phyloP scores from a whole-genome alignment of 2,888 invertebrate genomes.

The Panzeria rudis region DNA sequence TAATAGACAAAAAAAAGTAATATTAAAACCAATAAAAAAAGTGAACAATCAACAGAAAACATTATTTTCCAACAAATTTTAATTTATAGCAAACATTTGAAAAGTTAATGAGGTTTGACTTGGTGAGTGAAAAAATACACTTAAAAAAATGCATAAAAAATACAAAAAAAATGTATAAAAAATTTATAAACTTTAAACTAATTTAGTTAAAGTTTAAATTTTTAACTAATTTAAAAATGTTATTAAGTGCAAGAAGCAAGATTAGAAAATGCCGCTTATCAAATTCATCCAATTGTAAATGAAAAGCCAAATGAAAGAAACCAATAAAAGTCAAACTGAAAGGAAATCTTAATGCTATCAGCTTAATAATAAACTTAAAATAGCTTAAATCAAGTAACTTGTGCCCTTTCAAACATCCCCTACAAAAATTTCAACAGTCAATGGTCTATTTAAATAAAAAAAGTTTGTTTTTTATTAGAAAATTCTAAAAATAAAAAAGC shows the following conservation, averaged over 20 bases:
- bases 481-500: background rate
- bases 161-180: background rate
- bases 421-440: background rate
- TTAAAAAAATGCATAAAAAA: background rate
- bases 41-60: constrained; percentile 32
- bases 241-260: background rate
- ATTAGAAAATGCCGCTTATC: constrained; percentile 46
- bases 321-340: constrained; percentile 67
- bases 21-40: constrained; percentile 49
- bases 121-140: constrained; percentile 23
- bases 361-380: constrained; percentile 66
- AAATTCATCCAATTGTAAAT: constrained; percentile 68
- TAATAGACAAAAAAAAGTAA: constrained; percentile 24
- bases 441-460: constrained; percentile 7
- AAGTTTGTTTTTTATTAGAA: constrained; percentile 20
- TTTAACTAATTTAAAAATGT: background rate
- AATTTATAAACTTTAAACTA: background rate
- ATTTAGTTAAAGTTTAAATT: background rate
- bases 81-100: constrained; percentile 73
- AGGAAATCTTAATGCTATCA: constrained; percentile 66
- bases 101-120: constrained; percentile 81
- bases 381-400: constrained; percentile 65
- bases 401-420: background rate
- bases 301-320: constrained; percentile 32
- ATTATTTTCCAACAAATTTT: constrained; percentile 42